These are phyloP conservation scores for Chauna torquata DNA, from an alignment of 2,113 vertebrate genomes.

Conservation along the genomic window DNA sequence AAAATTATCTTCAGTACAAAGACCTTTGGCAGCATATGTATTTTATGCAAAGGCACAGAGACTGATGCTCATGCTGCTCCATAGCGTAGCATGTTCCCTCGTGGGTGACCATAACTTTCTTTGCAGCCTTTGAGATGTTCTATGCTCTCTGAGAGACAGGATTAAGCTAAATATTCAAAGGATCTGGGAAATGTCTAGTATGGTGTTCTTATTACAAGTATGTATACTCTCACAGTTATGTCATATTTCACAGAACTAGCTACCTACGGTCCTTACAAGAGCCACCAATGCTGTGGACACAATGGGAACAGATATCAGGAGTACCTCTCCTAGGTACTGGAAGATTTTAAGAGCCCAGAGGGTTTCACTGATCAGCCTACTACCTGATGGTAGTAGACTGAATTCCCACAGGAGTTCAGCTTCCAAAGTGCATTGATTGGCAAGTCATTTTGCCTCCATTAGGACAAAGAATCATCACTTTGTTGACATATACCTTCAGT, in stretches of 20 bases:
- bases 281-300: background rate
- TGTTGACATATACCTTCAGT: background rate
- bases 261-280: background rate
- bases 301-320: background rate
- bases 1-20: background rate
- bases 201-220: background rate
- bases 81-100: fast-evolving
- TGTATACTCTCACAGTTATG: fast-evolving
- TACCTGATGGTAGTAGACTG: too few species aligned
- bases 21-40: background rate
- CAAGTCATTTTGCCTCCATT: background rate
- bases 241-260: background rate
- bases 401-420: background rate
- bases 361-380: background rate
- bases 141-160: background rate
- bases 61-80: background rate
- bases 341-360: background rate
- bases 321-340: background rate
- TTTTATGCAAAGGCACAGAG: background rate
- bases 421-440: background rate
- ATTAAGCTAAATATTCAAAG: background rate
- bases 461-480: background rate
- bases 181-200: background rate
- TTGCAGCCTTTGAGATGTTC: background rate
- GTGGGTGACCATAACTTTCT: fast-evolving